Percentiles rank a stretch among this genome's conserved stretches.
Conservation (phyloP, 2,888 invertebrate genomes). For the Hypselothyrea guttata region DNA sequence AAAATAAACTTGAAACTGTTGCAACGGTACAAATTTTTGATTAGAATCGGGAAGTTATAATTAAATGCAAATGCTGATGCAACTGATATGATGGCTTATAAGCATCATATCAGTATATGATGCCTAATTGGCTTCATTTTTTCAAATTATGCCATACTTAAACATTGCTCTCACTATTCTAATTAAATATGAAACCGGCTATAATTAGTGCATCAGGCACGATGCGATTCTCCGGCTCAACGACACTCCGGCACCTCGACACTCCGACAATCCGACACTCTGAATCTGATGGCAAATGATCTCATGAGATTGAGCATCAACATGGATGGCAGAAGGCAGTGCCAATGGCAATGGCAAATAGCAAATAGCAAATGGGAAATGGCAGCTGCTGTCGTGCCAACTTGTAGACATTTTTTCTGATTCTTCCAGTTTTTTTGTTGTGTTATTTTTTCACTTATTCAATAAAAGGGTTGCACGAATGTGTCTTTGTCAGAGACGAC, state of each 20-base stretch:
- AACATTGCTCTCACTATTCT: constrained; percentile 21
- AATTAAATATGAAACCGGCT: constrained; percentile 33
- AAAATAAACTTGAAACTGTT: constrained; percentile 1
- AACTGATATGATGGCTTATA: constrained; percentile 7
- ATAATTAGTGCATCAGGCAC: constrained; percentile 23
- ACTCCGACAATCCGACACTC: neutral
- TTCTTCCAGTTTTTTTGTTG: neutral
- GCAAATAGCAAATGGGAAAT: neutral
- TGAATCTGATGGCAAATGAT: constrained; percentile 24
- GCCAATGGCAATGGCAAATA: constrained; percentile 1
- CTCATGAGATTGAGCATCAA: constrained; percentile 44
- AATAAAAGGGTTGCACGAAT: constrained; percentile 57
- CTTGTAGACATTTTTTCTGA: constrained; percentile 23
- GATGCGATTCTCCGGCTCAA: constrained; percentile 1
- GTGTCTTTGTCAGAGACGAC: constrained; percentile 20
- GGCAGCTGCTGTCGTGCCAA: constrained; percentile 41
- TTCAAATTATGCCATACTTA: constrained; percentile 23
- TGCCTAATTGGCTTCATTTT: constrained; percentile 28
- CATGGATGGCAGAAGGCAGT: constrained; percentile 2
- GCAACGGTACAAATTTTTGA: constrained; percentile 23
- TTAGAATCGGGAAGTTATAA: constrained; percentile 24
- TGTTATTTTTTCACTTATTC: constrained; percentile 7
- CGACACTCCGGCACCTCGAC: neutral
- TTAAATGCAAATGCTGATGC: constrained; percentile 26
- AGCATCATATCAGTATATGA: constrained; percentile 13